phyloP scores from a whole-genome alignment of 2,797 vertebrate species.

The Zalophus californianus region DNA sequence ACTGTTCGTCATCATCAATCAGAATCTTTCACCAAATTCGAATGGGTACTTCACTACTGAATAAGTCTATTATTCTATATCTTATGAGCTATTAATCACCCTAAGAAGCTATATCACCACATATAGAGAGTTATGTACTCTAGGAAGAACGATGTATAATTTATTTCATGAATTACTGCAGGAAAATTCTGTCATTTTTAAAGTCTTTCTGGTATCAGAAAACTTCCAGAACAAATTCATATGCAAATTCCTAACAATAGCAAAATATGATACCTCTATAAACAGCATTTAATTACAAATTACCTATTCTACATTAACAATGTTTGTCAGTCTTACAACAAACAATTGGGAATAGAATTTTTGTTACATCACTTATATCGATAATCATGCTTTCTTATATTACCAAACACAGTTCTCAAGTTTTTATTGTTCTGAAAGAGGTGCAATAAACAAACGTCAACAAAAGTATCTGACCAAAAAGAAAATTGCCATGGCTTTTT shows the following conservation, averaged over 20 bases:
- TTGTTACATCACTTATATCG: slow-evolving; percentile 35
- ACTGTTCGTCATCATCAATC: slow-evolving; percentile 41
- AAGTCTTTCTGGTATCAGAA: slow-evolving; percentile 24
- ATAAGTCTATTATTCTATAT: slow-evolving; percentile 37
- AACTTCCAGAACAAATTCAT: neutral
- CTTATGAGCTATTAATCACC: neutral
- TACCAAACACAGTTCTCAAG: neutral
- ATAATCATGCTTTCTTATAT: slow-evolving; percentile 17
- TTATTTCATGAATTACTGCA: slow-evolving; percentile 35
- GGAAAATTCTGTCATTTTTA: neutral
- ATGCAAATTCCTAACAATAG: slow-evolving; percentile 2
- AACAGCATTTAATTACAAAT: slow-evolving; percentile 31
- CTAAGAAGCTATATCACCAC: neutral
- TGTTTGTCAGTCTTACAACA: neutral
- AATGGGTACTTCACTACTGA: neutral
- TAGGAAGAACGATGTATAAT: slow-evolving; percentile 18
- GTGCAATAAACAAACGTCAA: slow-evolving; percentile 40
- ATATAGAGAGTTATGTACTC: neutral
- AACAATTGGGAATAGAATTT: neutral
- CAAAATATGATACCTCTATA: slow-evolving; percentile 42
- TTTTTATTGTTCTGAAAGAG: slow-evolving; percentile 34
- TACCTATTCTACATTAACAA: slow-evolving; percentile 45
- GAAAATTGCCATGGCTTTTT: slow-evolving; percentile 22
- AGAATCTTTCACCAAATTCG: neutral
- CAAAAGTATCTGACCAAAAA: slow-evolving; percentile 42